Evolutionary conservation across 2,113 vertebrate species (phyloP).

Genomic region (Etheostoma cragini): DNA sequence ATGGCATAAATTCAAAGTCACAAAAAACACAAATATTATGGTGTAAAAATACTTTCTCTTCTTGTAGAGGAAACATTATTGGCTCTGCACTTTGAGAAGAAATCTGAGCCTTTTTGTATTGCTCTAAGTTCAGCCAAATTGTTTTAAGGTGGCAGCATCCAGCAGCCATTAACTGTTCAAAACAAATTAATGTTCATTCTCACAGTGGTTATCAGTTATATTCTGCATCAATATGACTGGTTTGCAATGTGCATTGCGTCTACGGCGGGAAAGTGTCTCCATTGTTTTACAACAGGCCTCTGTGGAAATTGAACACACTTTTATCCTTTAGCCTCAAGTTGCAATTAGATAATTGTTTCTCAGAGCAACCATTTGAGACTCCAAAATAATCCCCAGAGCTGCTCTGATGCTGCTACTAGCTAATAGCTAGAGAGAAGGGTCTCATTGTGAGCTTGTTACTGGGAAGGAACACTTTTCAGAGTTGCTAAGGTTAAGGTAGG

Average conservation of each 20-base stretch:
- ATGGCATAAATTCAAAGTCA: neutral
- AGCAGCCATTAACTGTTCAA: neutral
- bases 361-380: constrained; percentile 73
- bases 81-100: neutral
- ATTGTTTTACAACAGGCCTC: constrained; percentile 45
- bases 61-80: neutral
- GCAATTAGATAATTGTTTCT: constrained; percentile 77
- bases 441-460: constrained; percentile 50
- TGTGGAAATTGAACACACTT: constrained; percentile 53
- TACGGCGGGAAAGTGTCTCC: neutral
- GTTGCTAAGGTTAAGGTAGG: constrained; percentile 31
- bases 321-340: constrained; percentile 61
- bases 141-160: neutral
- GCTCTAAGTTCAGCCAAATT: neutral
- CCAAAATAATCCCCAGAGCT: constrained; percentile 60
- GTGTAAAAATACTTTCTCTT: neutral
- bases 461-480: constrained; percentile 51
- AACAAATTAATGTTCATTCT: constrained; percentile 8
- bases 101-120: neutral
- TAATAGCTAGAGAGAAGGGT: constrained; percentile 46
- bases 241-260: neutral
- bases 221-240: constrained; percentile 20
- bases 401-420: constrained; percentile 42
- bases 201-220: constrained; percentile 11
- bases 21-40: neutral